Evolutionary conservation across 2,888 invertebrate species (phyloP).

Genomic region (Punctoribates punctum): DNA sequence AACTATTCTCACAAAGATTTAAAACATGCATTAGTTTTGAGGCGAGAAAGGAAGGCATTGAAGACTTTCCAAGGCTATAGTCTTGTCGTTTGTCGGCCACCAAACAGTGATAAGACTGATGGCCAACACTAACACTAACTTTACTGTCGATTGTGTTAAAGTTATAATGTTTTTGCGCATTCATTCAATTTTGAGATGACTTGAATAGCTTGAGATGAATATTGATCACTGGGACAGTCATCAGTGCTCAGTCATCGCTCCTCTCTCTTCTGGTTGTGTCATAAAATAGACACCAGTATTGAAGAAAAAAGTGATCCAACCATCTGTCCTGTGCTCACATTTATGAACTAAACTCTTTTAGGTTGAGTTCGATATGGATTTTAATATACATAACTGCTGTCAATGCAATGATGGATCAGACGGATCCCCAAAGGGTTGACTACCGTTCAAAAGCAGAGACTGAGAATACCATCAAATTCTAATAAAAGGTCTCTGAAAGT

Average conservation of each 20-base stretch:
- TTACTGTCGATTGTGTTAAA: not conserved
- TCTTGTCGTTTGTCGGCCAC: not conserved
- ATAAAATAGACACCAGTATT: constrained; percentile 9
- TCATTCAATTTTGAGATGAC: constrained; percentile 18
- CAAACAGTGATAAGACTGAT: not conserved
- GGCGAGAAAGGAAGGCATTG: not conserved
- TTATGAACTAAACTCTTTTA: constrained; percentile 13
- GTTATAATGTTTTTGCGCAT: constrained; percentile 25
- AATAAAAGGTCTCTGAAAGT: not conserved
- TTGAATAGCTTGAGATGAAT: constrained; percentile 31
- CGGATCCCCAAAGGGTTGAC: constrained; percentile 29
- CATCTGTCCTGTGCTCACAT: constrained; percentile 20
- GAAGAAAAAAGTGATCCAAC: constrained; percentile 12
- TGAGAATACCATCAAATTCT: constrained; percentile 19
- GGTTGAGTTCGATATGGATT: constrained; percentile 20
- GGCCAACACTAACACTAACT: not conserved
- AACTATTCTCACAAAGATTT: constrained; percentile 1
- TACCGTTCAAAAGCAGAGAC: constrained; percentile 13
- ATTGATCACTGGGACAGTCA: constrained; percentile 9
- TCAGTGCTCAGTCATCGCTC: constrained; percentile 5
- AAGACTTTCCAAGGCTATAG: not conserved
- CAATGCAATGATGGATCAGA: constrained; percentile 30
- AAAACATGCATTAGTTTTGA: not conserved
- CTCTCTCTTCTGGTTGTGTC: constrained; percentile 3
- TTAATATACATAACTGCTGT: constrained; percentile 29